These are phyloP conservation scores for Melanerpes formicivorus DNA, from an alignment of 2,113 vertebrate genomes.

Conservation along the genomic window DNA sequence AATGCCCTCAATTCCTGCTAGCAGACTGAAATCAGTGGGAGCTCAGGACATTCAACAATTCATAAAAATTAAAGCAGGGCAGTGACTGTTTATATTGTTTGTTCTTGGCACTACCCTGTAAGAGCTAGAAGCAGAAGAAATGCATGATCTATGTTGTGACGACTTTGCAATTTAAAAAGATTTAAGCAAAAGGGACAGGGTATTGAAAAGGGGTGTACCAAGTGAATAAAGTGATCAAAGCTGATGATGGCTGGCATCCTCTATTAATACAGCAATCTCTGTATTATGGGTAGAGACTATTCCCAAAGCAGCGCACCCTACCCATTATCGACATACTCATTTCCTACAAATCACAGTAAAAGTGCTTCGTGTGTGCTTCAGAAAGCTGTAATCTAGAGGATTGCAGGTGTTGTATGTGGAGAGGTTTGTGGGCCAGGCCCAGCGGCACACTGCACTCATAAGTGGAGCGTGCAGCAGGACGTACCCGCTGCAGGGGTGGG, in stretches of 20 bases:
- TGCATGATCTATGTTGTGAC: neutral
- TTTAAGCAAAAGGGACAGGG: neutral
- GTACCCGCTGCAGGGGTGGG: fast-evolving
- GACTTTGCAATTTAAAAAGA: neutral
- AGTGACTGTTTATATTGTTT: slow-evolving; percentile 22
- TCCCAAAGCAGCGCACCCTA: neutral
- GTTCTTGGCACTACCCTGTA: neutral
- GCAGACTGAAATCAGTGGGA: slow-evolving; percentile 50
- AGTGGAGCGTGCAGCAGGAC: fast-evolving
- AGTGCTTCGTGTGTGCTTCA: neutral
- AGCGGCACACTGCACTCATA: fast-evolving
- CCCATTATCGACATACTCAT: neutral
- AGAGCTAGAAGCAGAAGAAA: neutral
- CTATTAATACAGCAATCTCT: neutral
- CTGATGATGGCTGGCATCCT: neutral
- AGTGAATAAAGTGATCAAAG: neutral
- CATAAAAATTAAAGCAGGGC: slow-evolving; percentile 49
- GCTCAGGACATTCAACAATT: slow-evolving; percentile 52
- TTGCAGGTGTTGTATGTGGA: neutral
- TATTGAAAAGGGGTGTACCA: neutral
- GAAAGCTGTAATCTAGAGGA: neutral
- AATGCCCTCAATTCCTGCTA: slow-evolving; percentile 55
- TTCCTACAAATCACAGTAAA: neutral
- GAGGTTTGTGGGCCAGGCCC: neutral
- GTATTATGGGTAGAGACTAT: neutral